Evolutionary conservation across 2,113 vertebrate species (phyloP).

Genomic region (Melanostigma gelatinosum): DNA sequence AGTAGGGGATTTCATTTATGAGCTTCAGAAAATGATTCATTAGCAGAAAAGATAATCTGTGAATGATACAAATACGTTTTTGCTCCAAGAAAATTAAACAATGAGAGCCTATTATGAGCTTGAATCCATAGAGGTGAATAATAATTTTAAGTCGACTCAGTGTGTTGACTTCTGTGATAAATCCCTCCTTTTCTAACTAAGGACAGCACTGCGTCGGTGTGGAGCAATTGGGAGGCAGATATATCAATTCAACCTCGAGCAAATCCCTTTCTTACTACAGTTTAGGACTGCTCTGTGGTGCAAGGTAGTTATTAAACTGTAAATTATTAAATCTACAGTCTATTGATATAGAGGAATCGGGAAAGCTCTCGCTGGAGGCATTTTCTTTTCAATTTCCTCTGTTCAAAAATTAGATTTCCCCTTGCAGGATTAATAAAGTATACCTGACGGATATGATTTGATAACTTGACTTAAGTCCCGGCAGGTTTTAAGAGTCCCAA

Average conservation of each 20-base stretch:
- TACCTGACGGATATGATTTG: not conserved
- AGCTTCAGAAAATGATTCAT: constrained; percentile 18
- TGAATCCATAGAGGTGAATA: constrained; percentile 3
- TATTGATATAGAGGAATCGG: not conserved
- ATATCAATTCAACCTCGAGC: constrained; percentile 10
- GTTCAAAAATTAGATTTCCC: not conserved
- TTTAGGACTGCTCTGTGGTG: not conserved
- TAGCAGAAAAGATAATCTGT: constrained; percentile 10
- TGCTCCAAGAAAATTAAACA: not conserved
- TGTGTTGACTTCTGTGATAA: constrained; percentile 20
- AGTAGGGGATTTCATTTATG: not conserved
- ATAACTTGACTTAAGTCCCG: not conserved
- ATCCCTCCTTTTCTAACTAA: not conserved
- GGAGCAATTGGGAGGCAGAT: constrained; percentile 6
- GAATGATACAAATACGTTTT: not conserved
- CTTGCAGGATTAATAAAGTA: not conserved
- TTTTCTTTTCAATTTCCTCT: not conserved
- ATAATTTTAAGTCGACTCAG: not conserved
- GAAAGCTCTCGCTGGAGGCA: not conserved
- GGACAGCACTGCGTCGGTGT: constrained; percentile 3
- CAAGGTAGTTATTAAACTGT: constrained; percentile 21
- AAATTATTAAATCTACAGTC: constrained; percentile 29
- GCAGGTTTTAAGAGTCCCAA: constrained; percentile 16
- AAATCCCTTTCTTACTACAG: not conserved
- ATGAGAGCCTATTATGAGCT: not conserved